Conservation (phyloP, 2,797 vertebrate genomes). For the Rhynchotus rufescens region DNA sequence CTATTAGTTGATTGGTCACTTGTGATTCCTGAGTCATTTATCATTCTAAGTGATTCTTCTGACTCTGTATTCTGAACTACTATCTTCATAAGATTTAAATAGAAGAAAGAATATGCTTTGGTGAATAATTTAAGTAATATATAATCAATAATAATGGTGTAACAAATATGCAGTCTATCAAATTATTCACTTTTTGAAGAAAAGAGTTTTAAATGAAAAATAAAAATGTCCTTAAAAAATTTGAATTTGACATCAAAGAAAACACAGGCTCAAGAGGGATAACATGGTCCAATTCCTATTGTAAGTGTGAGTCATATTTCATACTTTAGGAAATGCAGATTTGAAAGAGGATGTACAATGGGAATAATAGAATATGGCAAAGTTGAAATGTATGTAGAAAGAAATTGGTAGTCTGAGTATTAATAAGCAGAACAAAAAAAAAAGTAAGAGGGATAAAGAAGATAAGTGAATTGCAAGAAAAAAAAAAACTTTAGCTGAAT, state of each 20-base stretch:
- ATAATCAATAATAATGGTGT: not conserved
- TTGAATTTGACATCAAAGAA: not conserved
- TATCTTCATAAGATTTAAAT: constrained; percentile 37
- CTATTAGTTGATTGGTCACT: not conserved
- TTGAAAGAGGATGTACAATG: constrained; percentile 4
- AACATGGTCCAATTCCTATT: not conserved
- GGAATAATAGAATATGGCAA: constrained; percentile 33
- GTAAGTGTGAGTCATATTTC: constrained; percentile 1
- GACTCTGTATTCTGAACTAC: constrained; percentile 36
- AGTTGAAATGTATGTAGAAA: not conserved
- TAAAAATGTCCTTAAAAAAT: not conserved
- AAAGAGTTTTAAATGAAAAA: not conserved
- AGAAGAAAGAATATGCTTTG: not conserved
- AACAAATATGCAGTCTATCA: not conserved
- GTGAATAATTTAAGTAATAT: constrained; percentile 18
- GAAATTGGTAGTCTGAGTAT: constrained; percentile 12
- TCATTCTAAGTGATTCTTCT: not conserved
- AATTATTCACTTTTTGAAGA: not conserved
- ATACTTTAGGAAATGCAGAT: constrained; percentile 21
- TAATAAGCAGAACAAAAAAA: constrained; percentile 37
- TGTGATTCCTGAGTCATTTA: not conserved
- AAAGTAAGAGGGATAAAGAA: constrained; percentile 20
- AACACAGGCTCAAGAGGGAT: not conserved
- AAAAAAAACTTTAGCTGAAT: not conserved
- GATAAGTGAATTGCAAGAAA: not conserved